phyloP scores from a whole-genome alignment of 2,888 invertebrate genomes.

The Amiota mariae region DNA sequence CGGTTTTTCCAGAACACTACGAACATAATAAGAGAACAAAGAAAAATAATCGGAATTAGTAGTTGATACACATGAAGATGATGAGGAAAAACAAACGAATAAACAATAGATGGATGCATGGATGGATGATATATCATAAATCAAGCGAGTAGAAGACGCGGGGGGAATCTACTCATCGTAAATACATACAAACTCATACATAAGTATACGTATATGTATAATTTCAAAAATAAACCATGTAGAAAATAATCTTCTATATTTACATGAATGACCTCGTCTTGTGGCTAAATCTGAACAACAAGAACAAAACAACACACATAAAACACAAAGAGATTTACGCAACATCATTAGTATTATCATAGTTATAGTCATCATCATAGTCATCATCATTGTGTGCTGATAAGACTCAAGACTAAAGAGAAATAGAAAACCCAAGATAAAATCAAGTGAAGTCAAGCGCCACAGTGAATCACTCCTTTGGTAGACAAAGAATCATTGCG shows the following conservation, averaged over 20 bases:
- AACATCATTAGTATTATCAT: no score
- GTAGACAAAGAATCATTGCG: no score
- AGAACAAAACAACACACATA: constrained; percentile 25
- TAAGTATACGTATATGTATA: no score
- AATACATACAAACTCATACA: neutral
- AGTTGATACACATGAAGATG: no score
- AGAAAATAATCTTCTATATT: constrained; percentile 16
- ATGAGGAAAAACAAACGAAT: constrained; percentile 9
- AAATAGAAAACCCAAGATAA: no score
- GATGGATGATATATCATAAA: no score
- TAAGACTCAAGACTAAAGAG: no score
- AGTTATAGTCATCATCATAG: neutral
- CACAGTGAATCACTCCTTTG: no score
- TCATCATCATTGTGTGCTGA: neutral
- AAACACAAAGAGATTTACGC: neutral
- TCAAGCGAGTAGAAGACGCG: no score
- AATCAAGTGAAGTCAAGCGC: no score
- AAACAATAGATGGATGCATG: no score
- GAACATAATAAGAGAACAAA: constrained; percentile 9
- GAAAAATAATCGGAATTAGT: neutral
- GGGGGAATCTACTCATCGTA: no score
- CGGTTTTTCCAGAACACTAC: constrained; percentile 35
- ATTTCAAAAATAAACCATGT: constrained; percentile 13
- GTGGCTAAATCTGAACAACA: neutral
- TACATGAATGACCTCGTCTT: constrained; percentile 13